Evolutionary conservation across 2,797 vertebrate genomes (phyloP), one percentile per base, ranked within the genome.

Genomic region (Lindbergichthys nudifrons): DNA sequence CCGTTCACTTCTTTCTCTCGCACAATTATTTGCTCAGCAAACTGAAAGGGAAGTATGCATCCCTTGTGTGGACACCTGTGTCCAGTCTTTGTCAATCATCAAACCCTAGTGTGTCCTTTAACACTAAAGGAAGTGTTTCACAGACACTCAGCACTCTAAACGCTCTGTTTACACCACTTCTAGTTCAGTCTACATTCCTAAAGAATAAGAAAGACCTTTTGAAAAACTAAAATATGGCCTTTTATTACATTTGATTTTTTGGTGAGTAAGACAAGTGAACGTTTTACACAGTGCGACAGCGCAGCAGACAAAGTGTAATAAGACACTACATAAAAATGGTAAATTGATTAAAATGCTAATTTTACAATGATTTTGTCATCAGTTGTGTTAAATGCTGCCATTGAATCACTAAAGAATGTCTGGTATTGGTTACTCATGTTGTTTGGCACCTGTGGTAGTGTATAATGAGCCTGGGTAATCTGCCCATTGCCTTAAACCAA

Each of bases 41-140:
- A 58, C 77, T 89, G 78, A 90, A 89, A 90, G 70, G 67, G 62
- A 83, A 63, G 65, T 26, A 50, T 54, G 68, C 61, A 15, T 74
- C 71, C 54, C 66, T 71, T 53, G 6, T 69, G 52, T 51, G 45
- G 77, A 85, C 81, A 92, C 84, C 87, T 92, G 89, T 75, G 54
- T 54, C 3, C 32, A 71, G 70, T 59, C 71, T 88, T 89, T 89
- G 77, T 91, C 64, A 65, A 23, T 73, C 21, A 19, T 63, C 47
- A 43, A 68, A 51, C 14, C 48, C 77, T 9, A 60, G 78, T 79
- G n/a, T 60, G 30, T 75, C 14, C 18, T 7, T 54, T 79, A 56
- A 36, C 59, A 63, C 45, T 64, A 26, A 69, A 77, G 52, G 39
- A 64, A 65, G 58, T 69, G 54, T 50, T 53, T 57, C 60, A 51